phyloP scores from a whole-genome alignment of 92 coral and sea anemone genomes.

The Palythoa heliodiscus region DNA sequence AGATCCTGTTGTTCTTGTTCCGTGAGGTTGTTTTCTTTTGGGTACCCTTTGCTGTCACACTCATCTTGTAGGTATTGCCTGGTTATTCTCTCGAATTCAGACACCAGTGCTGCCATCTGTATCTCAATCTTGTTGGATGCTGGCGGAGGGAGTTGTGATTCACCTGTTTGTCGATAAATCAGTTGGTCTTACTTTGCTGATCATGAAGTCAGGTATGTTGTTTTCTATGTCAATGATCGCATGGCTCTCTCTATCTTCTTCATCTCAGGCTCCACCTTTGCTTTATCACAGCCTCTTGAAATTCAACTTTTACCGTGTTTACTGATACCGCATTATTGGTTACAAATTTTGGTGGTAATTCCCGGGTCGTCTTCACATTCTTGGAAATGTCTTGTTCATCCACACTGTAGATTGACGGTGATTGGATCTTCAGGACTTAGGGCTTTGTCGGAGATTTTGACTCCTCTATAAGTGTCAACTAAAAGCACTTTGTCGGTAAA shows the following conservation, averaged over 20 bases:
- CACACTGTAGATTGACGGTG: no score
- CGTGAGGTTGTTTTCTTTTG: conserved; percentile 10
- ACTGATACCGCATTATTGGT: not conserved
- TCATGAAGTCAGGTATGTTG: not conserved
- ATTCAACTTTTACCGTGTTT: not conserved
- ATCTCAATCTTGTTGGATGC: conserved; percentile 7
- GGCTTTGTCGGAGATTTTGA: no score
- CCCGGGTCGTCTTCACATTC: no score
- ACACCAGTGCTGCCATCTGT: conserved; percentile 19
- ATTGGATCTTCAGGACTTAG: no score
- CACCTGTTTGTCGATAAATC: not conserved
- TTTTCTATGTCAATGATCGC: not conserved
- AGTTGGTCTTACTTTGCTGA: not conserved
- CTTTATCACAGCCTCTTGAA: not conserved
- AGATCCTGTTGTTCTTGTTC: no score
- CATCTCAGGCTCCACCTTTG: not conserved
- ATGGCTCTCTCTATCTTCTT: not conserved
- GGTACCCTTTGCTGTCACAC: conserved; percentile 2
- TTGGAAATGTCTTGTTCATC: no score
- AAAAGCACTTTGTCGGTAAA: no score
- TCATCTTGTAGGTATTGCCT: not conserved
- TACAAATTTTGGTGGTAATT: not conserved
- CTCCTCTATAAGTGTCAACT: no score
- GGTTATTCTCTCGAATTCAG: not conserved
- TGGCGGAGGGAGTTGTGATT: not conserved